Base-by-base conservation (phyloP, 2,888 invertebrate genomes). In the Tenthredo distinguenda region DNA sequence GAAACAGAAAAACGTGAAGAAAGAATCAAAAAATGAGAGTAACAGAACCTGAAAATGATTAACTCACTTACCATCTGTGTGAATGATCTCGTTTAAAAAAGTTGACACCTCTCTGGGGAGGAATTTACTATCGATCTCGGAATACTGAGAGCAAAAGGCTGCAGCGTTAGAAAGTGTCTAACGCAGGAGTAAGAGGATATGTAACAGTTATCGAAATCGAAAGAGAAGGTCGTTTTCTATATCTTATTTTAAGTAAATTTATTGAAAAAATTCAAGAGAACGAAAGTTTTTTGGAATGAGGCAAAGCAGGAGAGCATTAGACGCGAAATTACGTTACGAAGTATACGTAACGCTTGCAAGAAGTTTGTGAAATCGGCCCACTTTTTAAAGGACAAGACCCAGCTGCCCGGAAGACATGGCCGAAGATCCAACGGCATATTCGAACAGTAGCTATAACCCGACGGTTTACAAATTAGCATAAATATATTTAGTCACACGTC, bases 321-420 rank as follows among this genome's bases (percentile, higher is more conserved):
- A 62, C 26, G 26, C 7, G 21, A 62, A 10, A 4, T 62, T 62
- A 62, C 26, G 62, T 62, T 62, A 26, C 26, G 26, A 26, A 62
- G 7, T 26, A 58, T 55, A 58, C 71, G 40, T n/a, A 26, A 40
- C 2, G 12, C 21, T 21, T n/a, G 62, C 1, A 62, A 21, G 62
- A 40, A 5, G 26, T 40, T 81, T 81, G 58, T 81, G 81, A 81
- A 62, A 81, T 81, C 81, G 81, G 40, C 81, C 58, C 62, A 81
- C 81, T 81, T 81, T 81, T 62, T 4, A 37, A 81, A 58, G 62
- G 81, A 81, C 21, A 81, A 81, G 62, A 77, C 37, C 55, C 77
- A 34, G 50, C 50, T 77, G 62, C n/a, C 81, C 81, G 81, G 81
- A 58, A 81, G 40, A 81, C 26, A 10, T 26, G 62, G 6, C n/a